Percentiles rank a stretch among this genome's conserved stretches.
Evolutionary conservation across 2,113 vertebrate genomes (phyloP).

Genomic region (Oryzias woworae): DNA sequence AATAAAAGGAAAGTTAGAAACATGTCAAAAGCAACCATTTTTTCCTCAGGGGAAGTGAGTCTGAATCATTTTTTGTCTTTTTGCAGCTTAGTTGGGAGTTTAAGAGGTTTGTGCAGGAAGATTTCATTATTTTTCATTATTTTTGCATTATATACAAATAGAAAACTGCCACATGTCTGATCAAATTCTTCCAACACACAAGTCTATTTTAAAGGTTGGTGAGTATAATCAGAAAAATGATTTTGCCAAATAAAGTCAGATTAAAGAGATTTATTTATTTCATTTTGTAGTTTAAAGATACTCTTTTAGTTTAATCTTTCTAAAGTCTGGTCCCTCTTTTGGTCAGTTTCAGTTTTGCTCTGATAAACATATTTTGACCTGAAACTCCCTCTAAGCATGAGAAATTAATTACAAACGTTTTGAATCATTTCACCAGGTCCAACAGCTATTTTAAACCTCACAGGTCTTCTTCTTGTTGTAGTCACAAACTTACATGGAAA

Average conservation of each 20-base stretch:
- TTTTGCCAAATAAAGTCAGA: too few relatives aligned
- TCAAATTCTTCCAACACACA: neutral
- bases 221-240: too few relatives aligned
- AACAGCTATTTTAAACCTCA: neutral
- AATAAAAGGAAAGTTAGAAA: constrained; percentile 10
- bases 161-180: neutral
- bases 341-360: too few relatives aligned
- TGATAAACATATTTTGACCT: too few relatives aligned
- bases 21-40: constrained; percentile 18
- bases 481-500: neutral
- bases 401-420: too few relatives aligned
- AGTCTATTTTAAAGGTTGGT: too few relatives aligned
- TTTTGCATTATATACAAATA: neutral
- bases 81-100: neutral
- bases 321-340: too few relatives aligned
- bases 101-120: neutral
- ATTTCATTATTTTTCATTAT: neutral
- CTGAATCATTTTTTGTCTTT: neutral
- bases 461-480: neutral
- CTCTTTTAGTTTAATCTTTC: too few relatives aligned
- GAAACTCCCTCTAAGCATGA: too few relatives aligned
- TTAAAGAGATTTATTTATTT: too few relatives aligned
- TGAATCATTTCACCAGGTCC: too few relatives aligned
- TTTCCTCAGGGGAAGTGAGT: neutral
- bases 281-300: too few relatives aligned